A percentile compares a stretch with the other conserved stretches of the same genome.
phyloP scores from a whole-genome alignment of 2,797 vertebrate species.

The Taeniopygia guttata region DNA sequence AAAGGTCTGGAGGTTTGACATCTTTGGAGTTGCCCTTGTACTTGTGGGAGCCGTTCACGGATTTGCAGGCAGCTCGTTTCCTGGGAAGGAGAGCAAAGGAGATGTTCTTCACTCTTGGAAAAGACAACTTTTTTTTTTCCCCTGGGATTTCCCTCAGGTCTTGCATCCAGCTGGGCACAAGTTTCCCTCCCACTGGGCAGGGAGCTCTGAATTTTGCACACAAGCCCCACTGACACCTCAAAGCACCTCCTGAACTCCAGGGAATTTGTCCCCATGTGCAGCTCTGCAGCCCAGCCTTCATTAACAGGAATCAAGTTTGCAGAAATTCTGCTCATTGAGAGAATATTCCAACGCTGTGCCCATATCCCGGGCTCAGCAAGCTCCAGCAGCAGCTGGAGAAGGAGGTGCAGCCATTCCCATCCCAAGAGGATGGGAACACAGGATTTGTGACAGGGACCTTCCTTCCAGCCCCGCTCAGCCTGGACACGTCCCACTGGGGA shows the following conservation, averaged over 20 bases:
- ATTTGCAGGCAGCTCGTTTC: slow-evolving; percentile 95
- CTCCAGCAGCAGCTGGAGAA: background rate
- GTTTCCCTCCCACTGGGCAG: background rate
- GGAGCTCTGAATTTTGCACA: background rate
- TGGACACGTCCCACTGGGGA: background rate
- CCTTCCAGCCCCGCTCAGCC: background rate
- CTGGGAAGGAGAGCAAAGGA: slow-evolving; percentile 52
- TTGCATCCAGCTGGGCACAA: background rate
- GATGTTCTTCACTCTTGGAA: background rate
- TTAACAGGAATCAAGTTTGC: background rate
- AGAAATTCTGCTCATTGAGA: background rate
- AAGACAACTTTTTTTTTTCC: background rate
- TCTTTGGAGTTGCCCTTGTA: slow-evolving; percentile 98
- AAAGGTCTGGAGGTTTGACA: slow-evolving; percentile 96
- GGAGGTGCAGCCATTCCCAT: background rate
- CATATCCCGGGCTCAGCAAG: background rate
- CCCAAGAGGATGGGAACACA: background rate
- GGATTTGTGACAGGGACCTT: background rate
- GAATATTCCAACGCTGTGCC: background rate
- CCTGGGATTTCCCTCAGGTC: background rate
- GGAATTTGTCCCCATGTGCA: background rate
- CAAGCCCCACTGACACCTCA: background rate
- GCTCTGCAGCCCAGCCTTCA: background rate
- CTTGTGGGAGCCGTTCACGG: slow-evolving; percentile 94
- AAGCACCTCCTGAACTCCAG: background rate